A percentile compares a stretch with the other conserved stretches of the same genome.
phyloP scores from a whole-genome alignment of 2,113 vertebrate genomes.

The Gyps fulvus region DNA sequence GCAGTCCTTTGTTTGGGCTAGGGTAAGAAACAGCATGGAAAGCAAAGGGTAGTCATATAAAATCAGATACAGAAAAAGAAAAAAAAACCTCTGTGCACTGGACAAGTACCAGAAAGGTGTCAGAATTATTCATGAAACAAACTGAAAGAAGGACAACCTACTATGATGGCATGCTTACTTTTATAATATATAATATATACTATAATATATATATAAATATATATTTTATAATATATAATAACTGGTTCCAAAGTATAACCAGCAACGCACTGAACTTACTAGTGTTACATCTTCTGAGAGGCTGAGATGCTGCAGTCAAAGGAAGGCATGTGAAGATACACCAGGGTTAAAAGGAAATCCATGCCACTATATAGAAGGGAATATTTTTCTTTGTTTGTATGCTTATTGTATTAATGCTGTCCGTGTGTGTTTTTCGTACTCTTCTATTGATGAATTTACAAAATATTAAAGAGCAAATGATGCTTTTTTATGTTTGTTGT shows the following conservation, averaged over 20 bases:
- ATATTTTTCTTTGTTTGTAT: neutral
- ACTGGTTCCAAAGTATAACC: neutral
- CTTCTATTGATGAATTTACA: neutral
- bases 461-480: neutral
- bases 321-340: neutral
- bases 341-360: neutral
- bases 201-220: no score
- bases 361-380: neutral
- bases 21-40: neutral
- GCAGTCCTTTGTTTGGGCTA: neutral
- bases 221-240: neutral
- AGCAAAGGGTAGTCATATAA: neutral
- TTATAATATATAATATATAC: neutral
- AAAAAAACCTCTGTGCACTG: neutral
- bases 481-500: neutral
- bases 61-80: neutral
- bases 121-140: neutral
- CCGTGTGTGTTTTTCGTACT: neutral
- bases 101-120: neutral
- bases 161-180: neutral
- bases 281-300: neutral
- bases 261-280: neutral
- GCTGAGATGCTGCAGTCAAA: neutral
- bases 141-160: neutral
- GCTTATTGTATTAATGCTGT: neutral